These are phyloP conservation scores for Threskiornis aethiopicus DNA, from an alignment of 2,797 vertebrate species.

Conservation along the genomic window DNA sequence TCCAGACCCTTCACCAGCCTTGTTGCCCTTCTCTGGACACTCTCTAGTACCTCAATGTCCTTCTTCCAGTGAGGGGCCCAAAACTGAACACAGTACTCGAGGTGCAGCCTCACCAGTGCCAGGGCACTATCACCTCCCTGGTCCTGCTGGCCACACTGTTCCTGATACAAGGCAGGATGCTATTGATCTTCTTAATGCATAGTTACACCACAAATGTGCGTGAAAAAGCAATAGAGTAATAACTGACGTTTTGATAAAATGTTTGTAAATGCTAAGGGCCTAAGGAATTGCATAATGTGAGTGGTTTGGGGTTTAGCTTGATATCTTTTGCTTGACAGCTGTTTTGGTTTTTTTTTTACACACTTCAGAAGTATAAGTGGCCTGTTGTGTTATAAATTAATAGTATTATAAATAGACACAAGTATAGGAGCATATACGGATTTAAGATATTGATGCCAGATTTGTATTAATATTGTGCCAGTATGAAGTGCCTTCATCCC, in stretches of 20 bases:
- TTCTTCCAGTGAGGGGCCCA: too few species aligned
- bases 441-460: not conserved
- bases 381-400: not conserved
- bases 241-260: not conserved
- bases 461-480: conserved; percentile 35
- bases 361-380: not conserved
- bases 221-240: not conserved
- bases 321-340: not conserved
- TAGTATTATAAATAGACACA: not conserved
- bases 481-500: conserved; percentile 23
- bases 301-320: not conserved
- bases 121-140: too few species aligned
- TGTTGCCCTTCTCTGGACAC: too few species aligned
- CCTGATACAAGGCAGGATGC: too few species aligned
- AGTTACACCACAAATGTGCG: not conserved
- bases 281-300: not conserved
- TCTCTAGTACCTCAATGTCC: too few species aligned
- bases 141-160: too few species aligned
- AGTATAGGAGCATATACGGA: not conserved
- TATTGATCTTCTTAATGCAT: too few species aligned
- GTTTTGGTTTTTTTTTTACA: not conserved
- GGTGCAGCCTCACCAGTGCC: too few species aligned
- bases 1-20: too few species aligned
- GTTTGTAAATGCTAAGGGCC: not conserved
- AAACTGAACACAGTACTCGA: too few species aligned